Evolutionary conservation across 2,888 invertebrate species (phyloP), one percentile per base, ranked within the genome.

Genomic region (Neoaliturus tenellus): DNA sequence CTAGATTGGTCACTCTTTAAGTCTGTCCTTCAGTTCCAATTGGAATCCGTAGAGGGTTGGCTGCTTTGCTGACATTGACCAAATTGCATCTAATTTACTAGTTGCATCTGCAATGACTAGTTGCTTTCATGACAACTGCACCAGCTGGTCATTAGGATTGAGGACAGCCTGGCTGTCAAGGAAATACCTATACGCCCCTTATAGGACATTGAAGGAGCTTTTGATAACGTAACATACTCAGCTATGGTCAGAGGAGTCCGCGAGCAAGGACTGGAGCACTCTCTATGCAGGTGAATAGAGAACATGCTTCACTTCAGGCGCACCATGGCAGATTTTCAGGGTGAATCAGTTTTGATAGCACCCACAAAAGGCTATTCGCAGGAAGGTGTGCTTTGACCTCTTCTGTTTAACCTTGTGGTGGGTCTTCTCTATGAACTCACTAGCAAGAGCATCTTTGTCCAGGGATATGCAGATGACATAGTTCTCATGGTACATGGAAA

Each of bases 301-400:
- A 4, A 12, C 12, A 80, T 62, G 67, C 33, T 83, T 0, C n/a
- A n/a, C 28, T 62, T 41, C 67, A 80, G 44, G 14, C 4, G 28
- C 6, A 31, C 80, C 31, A 35, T 20, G 6, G 39, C 23, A 4
- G 8, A 33, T 4, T 4, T 75, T 4, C 35, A 25, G 14, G 39
- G 39, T 35, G 39, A 78, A 20, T 20, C 5, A 14, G 80, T 17
- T 12, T n/a, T 33, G 67, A 35, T 44, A 23, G 44, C 0, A 33
- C 69, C 3, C 58, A 58, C 1, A 83, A 85, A n/a, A 39, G 88
- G 88, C 6, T 89, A 88, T 82, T 88, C 88, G 12, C 89, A 89
- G 84, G 88, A 88, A 0, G 88, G 88, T 6, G 88, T 88, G 1
- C 85, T 88, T 0, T 89, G 87, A 0, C 89, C 89, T 0, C 85